Conservation (phyloP, 2,888 invertebrate species). For the Drymonia ruficornis region DNA sequence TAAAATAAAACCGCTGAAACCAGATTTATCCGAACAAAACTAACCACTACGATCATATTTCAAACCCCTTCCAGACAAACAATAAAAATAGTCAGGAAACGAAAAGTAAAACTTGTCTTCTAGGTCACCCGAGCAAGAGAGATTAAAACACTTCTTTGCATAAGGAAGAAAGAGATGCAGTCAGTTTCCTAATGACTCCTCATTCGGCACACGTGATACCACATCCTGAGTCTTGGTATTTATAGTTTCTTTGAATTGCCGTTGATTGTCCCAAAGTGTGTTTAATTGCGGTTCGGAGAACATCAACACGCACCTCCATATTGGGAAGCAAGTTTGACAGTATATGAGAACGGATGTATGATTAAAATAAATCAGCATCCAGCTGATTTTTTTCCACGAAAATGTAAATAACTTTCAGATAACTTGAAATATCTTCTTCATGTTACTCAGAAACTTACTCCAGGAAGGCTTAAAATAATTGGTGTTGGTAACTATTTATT, state of each 20-base stretch:
- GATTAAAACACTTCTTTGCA: slow-evolving; percentile 10
- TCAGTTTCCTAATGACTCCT: slow-evolving; percentile 20
- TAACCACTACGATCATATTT: slow-evolving; percentile 9
- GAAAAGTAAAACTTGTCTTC: slow-evolving; percentile 28
- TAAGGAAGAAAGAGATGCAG: slow-evolving; percentile 13
- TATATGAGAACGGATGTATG: background rate
- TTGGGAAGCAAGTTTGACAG: background rate
- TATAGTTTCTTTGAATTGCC: slow-evolving; percentile 57
- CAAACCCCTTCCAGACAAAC: slow-evolving; percentile 8
- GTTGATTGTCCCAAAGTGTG: slow-evolving; percentile 38
- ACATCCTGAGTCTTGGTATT: slow-evolving; percentile 55
- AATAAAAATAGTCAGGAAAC: slow-evolving; percentile 21
- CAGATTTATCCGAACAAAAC: background rate
- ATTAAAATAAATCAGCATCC: background rate
- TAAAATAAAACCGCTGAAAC: background rate
- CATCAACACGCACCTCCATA: background rate
- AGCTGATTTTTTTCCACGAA: background rate
- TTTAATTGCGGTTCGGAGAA: slow-evolving; percentile 30
- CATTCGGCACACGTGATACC: slow-evolving; percentile 48
- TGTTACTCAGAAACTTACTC: too few species aligned
- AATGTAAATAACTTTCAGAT: background rate
- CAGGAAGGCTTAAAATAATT: too few species aligned
- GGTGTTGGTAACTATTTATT: too few species aligned
- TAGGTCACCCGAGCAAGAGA: slow-evolving; percentile 18
- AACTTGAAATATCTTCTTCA: too few species aligned